Evolutionary conservation across 2,113 vertebrate species (phyloP).

Genomic region (Datnioides undecimradiatus): DNA sequence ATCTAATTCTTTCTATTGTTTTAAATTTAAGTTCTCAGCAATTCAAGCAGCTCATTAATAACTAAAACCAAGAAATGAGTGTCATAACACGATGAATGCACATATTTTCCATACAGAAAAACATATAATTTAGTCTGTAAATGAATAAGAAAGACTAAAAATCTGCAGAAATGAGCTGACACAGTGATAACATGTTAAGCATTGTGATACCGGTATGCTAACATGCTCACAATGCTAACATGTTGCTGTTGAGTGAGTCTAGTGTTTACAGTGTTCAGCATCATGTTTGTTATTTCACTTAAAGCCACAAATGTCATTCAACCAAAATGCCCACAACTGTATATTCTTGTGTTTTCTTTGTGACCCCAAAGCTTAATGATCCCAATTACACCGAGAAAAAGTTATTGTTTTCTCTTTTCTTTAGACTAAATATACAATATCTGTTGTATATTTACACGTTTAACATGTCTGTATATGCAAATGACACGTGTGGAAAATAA

Average conservation of each 20-base stretch:
- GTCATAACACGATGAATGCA: not conserved
- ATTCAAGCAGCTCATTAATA: constrained; percentile 6
- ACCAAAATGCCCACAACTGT: no score
- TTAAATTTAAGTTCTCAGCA: not conserved
- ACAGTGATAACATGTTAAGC: no score
- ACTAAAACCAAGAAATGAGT: constrained; percentile 2
- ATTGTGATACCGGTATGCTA: no score
- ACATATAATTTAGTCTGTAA: not conserved
- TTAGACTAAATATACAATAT: no score
- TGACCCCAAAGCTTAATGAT: no score
- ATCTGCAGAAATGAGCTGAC: not conserved
- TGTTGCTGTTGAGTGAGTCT: not conserved
- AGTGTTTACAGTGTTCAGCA: not conserved
- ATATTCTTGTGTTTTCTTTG: no score
- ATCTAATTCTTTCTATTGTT: not conserved
- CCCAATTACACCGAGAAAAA: no score
- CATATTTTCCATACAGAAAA: not conserved
- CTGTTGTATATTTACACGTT: no score
- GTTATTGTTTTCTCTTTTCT: no score
- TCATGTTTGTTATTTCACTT: not conserved
- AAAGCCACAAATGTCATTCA: not conserved
- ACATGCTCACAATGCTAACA: not conserved
- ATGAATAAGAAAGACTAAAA: not conserved
- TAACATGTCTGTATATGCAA: no score
- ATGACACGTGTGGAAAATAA: no score